These are phyloP conservation scores for Rachycentron canadum DNA, from an alignment of 2,797 vertebrate species.

Conservation along the genomic window DNA sequence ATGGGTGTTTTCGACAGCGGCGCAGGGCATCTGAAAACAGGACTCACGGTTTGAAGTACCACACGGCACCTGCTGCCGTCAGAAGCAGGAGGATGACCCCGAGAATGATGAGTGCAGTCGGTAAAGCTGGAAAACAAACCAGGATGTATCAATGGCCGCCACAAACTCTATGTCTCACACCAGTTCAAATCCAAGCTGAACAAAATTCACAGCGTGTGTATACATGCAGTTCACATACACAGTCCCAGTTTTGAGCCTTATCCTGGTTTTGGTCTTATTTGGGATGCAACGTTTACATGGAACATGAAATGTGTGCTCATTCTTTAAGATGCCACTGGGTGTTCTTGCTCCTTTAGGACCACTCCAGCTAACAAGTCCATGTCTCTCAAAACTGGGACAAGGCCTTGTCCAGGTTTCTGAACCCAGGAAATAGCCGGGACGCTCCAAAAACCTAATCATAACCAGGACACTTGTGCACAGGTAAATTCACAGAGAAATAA, in stretches of 20 bases:
- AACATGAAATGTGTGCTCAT: no score
- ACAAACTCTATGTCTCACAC: neutral
- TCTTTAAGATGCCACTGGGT: no score
- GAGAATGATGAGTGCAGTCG: slow-evolving; percentile 53
- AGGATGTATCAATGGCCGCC: neutral
- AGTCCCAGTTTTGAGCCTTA: no score
- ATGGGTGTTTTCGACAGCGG: neutral
- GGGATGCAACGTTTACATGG: no score
- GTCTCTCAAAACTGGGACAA: no score
- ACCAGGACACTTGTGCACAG: neutral
- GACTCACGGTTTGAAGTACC: slow-evolving; percentile 78
- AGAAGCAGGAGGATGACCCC: slow-evolving; percentile 56
- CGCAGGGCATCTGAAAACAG: neutral
- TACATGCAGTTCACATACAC: no score
- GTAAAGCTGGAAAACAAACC: slow-evolving; percentile 46
- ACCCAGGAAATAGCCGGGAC: neutral
- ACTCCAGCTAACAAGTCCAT: no score
- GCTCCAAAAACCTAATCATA: neutral
- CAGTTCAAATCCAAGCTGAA: neutral
- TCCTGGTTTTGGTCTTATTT: no score
- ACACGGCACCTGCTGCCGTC: slow-evolving; percentile 45
- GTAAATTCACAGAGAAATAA: no score
- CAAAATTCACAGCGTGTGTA: no score
- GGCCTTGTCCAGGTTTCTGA: neutral
- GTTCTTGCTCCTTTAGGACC: no score